Evolutionary conservation across 1,140 invertebrate species (phyloP).

Genomic region (Gonioctena quinquepunctata): DNA sequence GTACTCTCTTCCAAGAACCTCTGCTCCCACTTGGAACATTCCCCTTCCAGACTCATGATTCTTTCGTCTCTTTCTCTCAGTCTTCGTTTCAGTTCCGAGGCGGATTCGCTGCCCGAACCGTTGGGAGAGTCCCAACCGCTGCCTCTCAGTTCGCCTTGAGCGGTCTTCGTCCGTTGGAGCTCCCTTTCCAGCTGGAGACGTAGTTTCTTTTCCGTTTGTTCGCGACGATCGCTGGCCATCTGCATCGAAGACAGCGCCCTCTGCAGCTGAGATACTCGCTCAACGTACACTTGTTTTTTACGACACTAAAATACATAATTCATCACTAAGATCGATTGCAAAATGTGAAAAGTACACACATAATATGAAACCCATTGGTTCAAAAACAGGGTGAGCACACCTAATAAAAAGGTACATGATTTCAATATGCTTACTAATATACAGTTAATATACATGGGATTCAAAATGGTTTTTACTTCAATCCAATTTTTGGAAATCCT

Average conservation of each 20-base stretch:
- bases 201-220: conserved; percentile 81
- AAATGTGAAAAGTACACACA: too few relatives aligned
- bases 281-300: conserved; percentile 84
- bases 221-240: conserved; percentile 79
- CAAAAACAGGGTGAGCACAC: too few relatives aligned
- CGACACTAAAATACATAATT: conserved; percentile 62
- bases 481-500: too few relatives aligned
- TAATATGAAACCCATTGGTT: too few relatives aligned
- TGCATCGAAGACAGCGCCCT: conserved; percentile 82
- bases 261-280: conserved; percentile 81
- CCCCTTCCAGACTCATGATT: conserved; percentile 79
- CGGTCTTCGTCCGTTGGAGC: conserved; percentile 64
- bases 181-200: conserved; percentile 80
- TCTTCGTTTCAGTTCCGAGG: conserved; percentile 68
- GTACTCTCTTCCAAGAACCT: conserved; percentile 85
- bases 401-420: too few relatives aligned
- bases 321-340: too few relatives aligned
- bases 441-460: too few relatives aligned
- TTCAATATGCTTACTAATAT: too few relatives aligned
- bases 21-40: conserved; percentile 87
- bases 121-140: conserved; percentile 40
- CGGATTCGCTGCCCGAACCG: conserved; percentile 61
- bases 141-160: conserved; percentile 38
- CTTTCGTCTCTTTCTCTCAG: conserved; percentile 78
- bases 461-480: too few relatives aligned